Percentiles rank a stretch among this genome's conserved stretches.
phyloP scores from a whole-genome alignment of 2,797 vertebrate genomes.

The Fistularia tabacaria region DNA sequence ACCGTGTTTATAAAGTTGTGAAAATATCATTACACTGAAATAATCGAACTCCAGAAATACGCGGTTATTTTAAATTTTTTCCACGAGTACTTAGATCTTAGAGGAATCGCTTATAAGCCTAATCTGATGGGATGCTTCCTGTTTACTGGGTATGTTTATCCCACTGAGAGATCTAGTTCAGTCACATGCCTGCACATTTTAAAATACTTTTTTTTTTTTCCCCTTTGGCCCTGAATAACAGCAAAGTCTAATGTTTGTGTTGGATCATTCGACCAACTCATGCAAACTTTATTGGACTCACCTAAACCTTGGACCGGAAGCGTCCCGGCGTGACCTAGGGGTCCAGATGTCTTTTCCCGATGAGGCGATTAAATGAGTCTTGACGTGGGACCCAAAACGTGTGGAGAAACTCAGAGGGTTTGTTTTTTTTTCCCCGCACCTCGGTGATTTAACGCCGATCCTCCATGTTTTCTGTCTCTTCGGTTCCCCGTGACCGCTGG shows the following conservation, averaged over 20 bases:
- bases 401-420: neutral
- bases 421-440: neutral
- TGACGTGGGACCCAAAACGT: too few species aligned
- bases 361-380: neutral
- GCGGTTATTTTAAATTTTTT: too few species aligned
- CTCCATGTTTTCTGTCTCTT: constrained; percentile 17
- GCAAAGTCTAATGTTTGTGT: neutral
- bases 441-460: neutral
- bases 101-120: neutral
- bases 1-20: too few species aligned
- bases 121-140: neutral
- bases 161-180: too few species aligned
- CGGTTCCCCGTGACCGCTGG: neutral
- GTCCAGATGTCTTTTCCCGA: neutral
- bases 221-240: too few species aligned
- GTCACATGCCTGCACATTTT: too few species aligned
- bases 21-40: too few species aligned
- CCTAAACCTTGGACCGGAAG: constrained; percentile 34
- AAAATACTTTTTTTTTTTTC: neutral
- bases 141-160: neutral
- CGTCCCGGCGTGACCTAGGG: constrained; percentile 6
- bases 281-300: constrained; percentile 30
- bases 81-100: too few species aligned
- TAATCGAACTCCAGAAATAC: too few species aligned
- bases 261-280: neutral